Conservation (phyloP, 1,140 invertebrate genomes). For the Neodiprion lecontei region DNA sequence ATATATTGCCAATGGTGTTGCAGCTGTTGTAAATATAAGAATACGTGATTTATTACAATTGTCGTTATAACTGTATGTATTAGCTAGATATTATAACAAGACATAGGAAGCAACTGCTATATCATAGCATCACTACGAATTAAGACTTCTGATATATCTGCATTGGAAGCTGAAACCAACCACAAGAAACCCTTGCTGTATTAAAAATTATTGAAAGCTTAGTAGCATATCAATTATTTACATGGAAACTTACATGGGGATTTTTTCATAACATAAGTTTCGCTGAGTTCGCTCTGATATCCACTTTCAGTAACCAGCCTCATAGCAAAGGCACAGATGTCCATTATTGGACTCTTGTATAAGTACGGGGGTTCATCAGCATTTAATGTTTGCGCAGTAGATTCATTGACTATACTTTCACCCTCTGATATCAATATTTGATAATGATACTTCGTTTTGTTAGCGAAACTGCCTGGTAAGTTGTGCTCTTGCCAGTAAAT, state of each 20-base stretch:
- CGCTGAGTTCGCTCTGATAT: constrained; percentile 70
- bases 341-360: constrained; percentile 61
- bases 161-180: too few species aligned
- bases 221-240: too few species aligned
- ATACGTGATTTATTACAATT: constrained; percentile 7
- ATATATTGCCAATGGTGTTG: constrained; percentile 45
- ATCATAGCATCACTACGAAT: too few species aligned
- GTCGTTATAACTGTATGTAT: constrained; percentile 14
- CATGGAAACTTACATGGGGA: constrained; percentile 50
- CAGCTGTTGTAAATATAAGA: constrained; percentile 26
- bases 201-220: too few species aligned
- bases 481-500: constrained; percentile 67
- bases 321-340: constrained; percentile 72
- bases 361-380: constrained; percentile 65
- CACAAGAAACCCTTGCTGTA: too few species aligned
- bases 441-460: constrained; percentile 63
- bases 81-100: too few species aligned
- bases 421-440: constrained; percentile 70
- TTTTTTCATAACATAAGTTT: constrained; percentile 61
- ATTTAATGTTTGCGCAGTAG: constrained; percentile 57
- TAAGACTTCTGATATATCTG: too few species aligned
- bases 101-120: too few species aligned
- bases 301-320: constrained; percentile 68
- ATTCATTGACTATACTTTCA: constrained; percentile 58
- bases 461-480: constrained; percentile 32